Conservation (phyloP, 2,888 invertebrate species). For the Acronicta leporina region DNA sequence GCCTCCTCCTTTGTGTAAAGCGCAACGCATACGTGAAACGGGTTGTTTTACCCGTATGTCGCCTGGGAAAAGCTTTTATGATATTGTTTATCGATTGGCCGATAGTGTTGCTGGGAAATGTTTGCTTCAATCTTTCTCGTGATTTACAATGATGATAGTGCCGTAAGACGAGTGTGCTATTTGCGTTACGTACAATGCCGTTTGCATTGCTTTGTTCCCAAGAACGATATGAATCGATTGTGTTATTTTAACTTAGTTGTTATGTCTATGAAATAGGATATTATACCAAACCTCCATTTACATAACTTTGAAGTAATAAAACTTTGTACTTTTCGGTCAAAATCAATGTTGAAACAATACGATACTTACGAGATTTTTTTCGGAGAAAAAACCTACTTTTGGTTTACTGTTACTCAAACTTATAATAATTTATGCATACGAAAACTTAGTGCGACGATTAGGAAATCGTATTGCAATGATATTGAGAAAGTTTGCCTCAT, state of each 20-base stretch:
- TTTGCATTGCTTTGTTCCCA: conserved; percentile 29
- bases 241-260: conserved; percentile 24
- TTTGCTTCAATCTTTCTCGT: conserved; percentile 45
- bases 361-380: no score
- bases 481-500: no score
- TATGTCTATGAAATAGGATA: conserved; percentile 3
- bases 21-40: conserved; percentile 63
- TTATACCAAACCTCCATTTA: background rate
- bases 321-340: background rate
- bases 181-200: conserved; percentile 35
- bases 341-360: background rate
- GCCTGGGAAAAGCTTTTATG: conserved; percentile 74
- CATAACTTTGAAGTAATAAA: background rate
- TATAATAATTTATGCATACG: no score
- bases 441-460: no score
- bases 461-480: no score
- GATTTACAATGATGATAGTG: conserved; percentile 48
- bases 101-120: conserved; percentile 54
- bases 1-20: conserved; percentile 68
- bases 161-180: conserved; percentile 33
- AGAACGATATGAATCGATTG: conserved; percentile 33
- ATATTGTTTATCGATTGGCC: conserved; percentile 69
- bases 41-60: conserved; percentile 67
- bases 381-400: no score
- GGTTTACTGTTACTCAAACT: no score